Percentiles rank a stretch among this genome's conserved stretches.
phyloP scores from a whole-genome alignment of 2,888 invertebrate species.

The Camponotus fellah region DNA sequence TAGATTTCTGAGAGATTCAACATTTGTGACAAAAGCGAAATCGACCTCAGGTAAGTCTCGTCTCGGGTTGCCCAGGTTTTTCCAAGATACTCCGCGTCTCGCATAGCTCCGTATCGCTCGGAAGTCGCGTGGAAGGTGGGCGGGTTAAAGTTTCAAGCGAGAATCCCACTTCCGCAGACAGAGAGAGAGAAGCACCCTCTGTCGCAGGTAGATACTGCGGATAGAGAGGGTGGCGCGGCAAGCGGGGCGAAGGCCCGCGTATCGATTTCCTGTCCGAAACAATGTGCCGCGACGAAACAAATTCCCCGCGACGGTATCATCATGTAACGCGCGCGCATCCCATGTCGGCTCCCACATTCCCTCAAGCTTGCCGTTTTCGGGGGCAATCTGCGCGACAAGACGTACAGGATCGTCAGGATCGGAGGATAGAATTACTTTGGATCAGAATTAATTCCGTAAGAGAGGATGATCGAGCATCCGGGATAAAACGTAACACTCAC shows the following conservation, averaged over 20 bases:
- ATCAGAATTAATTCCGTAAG: conserved; percentile 33
- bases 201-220: conserved; percentile 39
- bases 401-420: conserved; percentile 2
- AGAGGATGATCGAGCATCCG: conserved; percentile 14
- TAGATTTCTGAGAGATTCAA: background rate
- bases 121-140: conserved; percentile 23
- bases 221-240: conserved; percentile 43
- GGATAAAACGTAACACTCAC: conserved; percentile 6
- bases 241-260: conserved; percentile 56
- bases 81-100: background rate
- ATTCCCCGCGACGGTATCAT: conserved; percentile 62
- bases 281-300: conserved; percentile 66
- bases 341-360: background rate
- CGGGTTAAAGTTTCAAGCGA: conserved; percentile 36
- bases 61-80: conserved; percentile 11
- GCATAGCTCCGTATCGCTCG: background rate
- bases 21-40: background rate
- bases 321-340: conserved; percentile 45
- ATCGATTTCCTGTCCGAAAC: conserved; percentile 80
- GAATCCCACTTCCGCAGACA: conserved; percentile 6
- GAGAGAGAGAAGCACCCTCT: background rate
- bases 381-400: conserved; percentile 21
- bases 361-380: conserved; percentile 41
- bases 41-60: background rate
- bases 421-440: background rate